A percentile compares a stretch with the other conserved stretches of the same genome.
These are phyloP conservation scores for Psylliodes chrysocephalus DNA, from an alignment of 2,888 invertebrate genomes.

Conservation along the genomic window DNA sequence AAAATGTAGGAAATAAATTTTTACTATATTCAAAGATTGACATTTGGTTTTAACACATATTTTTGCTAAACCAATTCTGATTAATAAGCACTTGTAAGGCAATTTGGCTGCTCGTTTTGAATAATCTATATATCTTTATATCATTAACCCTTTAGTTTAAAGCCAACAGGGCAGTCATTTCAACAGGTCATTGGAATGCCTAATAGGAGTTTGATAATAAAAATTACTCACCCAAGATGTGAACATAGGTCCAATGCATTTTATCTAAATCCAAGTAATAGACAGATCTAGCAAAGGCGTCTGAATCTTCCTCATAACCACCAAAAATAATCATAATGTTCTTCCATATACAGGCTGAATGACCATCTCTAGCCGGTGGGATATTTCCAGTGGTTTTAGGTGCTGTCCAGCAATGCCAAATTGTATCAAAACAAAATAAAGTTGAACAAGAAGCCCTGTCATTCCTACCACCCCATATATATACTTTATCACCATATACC, in stretches of 20 bases:
- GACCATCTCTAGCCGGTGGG: constrained; percentile 90
- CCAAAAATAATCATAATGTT: constrained; percentile 90
- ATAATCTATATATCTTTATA: too few species aligned
- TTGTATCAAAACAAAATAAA: constrained; percentile 84
- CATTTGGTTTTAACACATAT: too few species aligned
- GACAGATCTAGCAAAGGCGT: constrained; percentile 83
- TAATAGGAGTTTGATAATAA: too few species aligned
- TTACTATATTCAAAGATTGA: too few species aligned
- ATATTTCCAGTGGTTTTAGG: constrained; percentile 74
- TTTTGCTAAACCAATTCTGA: too few species aligned
- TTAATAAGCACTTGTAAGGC: too few species aligned
- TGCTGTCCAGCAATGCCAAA: constrained; percentile 74
- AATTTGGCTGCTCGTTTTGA: too few species aligned
- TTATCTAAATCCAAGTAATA: constrained; percentile 79
- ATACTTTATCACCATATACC: constrained; percentile 79
- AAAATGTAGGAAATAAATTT: too few species aligned
- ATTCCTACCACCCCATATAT: constrained; percentile 94
- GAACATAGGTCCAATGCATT: constrained; percentile 76
- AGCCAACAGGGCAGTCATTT: too few species aligned
- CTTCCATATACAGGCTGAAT: constrained; percentile 84
- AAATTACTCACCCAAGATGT: constrained; percentile 68
- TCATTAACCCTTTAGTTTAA: too few species aligned
- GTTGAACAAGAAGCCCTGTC: constrained; percentile 84
- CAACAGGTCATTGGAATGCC: too few species aligned
- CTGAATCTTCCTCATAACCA: constrained; percentile 87